Evolutionary conservation across 92 coral and sea anemone species (phyloP).

Genomic region (Zoanthus solanderi): DNA sequence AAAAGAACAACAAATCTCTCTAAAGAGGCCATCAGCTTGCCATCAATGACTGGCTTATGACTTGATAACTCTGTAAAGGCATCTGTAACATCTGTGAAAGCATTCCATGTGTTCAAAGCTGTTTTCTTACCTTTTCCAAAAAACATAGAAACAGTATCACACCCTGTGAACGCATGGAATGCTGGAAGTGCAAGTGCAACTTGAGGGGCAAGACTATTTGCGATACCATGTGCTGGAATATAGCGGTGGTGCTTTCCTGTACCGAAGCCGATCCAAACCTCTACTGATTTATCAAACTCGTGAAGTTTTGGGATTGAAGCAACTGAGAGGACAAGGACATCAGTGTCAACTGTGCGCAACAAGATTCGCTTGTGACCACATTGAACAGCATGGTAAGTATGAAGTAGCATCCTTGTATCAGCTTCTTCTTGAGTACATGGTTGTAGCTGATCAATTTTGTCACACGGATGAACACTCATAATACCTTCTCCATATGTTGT

Average conservation of each 20-base stretch:
- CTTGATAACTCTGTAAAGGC: constrained; percentile 40
- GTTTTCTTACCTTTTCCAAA: constrained; percentile 49
- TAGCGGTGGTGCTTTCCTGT: constrained; percentile 49
- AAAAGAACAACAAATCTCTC: constrained; percentile 33
- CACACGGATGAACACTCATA: constrained; percentile 2
- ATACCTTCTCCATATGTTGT: constrained; percentile 4
- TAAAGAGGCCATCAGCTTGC: constrained; percentile 34
- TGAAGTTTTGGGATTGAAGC: constrained; percentile 15
- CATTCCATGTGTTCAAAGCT: constrained; percentile 46
- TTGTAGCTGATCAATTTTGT: constrained; percentile 3
- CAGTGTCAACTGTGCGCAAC: constrained; percentile 7
- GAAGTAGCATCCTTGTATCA: too few relatives aligned
- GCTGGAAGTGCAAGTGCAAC: constrained; percentile 37
- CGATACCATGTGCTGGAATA: constrained; percentile 45
- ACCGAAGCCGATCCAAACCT: constrained; percentile 56
- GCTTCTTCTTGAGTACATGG: background rate
- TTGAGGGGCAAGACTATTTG: constrained; percentile 17
- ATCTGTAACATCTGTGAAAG: constrained; percentile 42
- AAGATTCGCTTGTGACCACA: constrained; percentile 2
- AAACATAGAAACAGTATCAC: constrained; percentile 49
- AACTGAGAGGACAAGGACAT: constrained; percentile 10
- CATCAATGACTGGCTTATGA: constrained; percentile 31
- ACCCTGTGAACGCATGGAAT: constrained; percentile 50
- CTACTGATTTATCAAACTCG: constrained; percentile 14
- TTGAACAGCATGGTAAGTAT: background rate